These are phyloP conservation scores for Molossus alvarezi DNA, from an alignment of 2,797 vertebrate genomes.

Conservation along the genomic window DNA sequence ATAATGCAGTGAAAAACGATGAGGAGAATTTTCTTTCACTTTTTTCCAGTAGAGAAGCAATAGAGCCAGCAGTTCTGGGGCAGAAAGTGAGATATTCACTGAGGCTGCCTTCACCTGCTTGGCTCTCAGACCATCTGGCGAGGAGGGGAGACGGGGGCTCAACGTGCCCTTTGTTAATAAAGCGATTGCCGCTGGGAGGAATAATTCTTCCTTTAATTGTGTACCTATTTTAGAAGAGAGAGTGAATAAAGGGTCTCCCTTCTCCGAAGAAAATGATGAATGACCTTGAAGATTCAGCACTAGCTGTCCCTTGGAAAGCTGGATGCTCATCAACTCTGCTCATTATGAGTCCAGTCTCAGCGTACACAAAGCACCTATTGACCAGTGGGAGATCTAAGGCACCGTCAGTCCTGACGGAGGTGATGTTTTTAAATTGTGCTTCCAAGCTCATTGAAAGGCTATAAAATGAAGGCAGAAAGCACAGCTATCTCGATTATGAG, in stretches of 20 bases:
- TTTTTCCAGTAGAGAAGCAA: slow-evolving; percentile 76
- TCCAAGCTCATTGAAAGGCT: slow-evolving; percentile 65
- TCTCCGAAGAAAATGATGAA: slow-evolving; percentile 84
- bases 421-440: slow-evolving; percentile 72
- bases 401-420: slow-evolving; percentile 74
- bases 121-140: slow-evolving; percentile 79
- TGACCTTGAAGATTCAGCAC: slow-evolving; percentile 85
- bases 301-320: slow-evolving; percentile 79
- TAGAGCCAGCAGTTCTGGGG: slow-evolving; percentile 70
- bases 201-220: slow-evolving; percentile 86
- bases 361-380: slow-evolving; percentile 82
- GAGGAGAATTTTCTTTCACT: slow-evolving; percentile 79
- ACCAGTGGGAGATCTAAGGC: slow-evolving; percentile 62
- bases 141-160: slow-evolving; percentile 58
- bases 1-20: slow-evolving; percentile 64
- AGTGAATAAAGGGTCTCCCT: slow-evolving; percentile 79
- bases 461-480: slow-evolving; percentile 71
- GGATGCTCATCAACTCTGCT: slow-evolving; percentile 80
- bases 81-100: slow-evolving; percentile 73
- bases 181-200: slow-evolving; percentile 80
- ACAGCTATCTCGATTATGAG: slow-evolving; percentile 58
- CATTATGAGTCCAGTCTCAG: slow-evolving; percentile 77
- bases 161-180: slow-evolving; percentile 84
- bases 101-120: slow-evolving; percentile 76
- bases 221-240: slow-evolving; percentile 81